Evolutionary conservation across 2,888 invertebrate species (phyloP).

Genomic region (Yponomeuta sedellus): DNA sequence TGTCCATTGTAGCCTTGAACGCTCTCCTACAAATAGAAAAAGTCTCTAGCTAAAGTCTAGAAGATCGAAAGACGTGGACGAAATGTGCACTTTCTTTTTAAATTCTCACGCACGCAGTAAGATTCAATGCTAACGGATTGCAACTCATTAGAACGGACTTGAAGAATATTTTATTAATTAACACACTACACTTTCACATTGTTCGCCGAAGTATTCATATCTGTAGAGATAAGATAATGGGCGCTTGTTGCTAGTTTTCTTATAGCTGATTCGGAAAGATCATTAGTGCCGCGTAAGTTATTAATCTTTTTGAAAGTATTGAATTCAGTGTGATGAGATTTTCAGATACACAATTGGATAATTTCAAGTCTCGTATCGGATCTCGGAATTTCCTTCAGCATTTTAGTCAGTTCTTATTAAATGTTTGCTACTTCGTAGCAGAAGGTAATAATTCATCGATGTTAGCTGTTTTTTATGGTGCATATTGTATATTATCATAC

Average conservation of each 20-base stretch:
- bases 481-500: too few species aligned
- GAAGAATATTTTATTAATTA: conserved; percentile 5
- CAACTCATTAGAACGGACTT: conserved; percentile 6
- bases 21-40: neutral
- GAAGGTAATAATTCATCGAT: too few species aligned
- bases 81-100: conserved; percentile 1
- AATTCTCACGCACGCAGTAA: neutral
- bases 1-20: neutral
- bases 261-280: conserved; percentile 7
- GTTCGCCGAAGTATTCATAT: conserved; percentile 14
- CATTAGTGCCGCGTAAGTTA: neutral
- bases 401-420: too few species aligned
- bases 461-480: too few species aligned
- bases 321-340: neutral
- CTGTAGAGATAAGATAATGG: conserved; percentile 17
- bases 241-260: conserved; percentile 13
- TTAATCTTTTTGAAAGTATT: neutral
- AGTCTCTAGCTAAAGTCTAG: neutral
- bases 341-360: too few species aligned
- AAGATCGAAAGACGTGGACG: neutral
- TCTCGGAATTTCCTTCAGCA: too few species aligned
- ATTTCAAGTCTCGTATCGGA: too few species aligned
- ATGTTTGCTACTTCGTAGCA: too few species aligned
- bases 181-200: conserved; percentile 19
- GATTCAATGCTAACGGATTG: conserved; percentile 6